These are phyloP conservation scores for Oithona nana DNA, from an alignment of 2,888 invertebrate species.

Conservation along the genomic window DNA sequence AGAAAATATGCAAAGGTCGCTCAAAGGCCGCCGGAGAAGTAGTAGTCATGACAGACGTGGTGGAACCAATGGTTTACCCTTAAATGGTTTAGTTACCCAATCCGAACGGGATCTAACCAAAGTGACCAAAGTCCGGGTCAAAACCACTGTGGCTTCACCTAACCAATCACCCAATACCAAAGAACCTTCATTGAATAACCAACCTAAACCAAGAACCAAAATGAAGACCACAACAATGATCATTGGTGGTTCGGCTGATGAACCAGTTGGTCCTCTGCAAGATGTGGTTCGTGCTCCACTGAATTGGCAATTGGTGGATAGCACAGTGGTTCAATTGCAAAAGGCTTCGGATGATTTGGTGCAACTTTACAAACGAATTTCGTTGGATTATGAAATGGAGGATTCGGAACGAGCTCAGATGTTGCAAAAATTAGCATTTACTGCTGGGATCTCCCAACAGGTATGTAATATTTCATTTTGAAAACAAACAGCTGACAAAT, in stretches of 20 bases:
- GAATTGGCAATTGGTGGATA: conserved; percentile 20
- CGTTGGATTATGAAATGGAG: conserved; percentile 34
- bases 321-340: conserved; percentile 25
- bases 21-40: conserved; percentile 44
- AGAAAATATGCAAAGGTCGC: conserved; percentile 36
- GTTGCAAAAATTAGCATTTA: neutral
- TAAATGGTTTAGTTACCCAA: neutral
- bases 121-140: conserved; percentile 15
- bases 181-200: neutral
- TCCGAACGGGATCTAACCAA: conserved; percentile 14
- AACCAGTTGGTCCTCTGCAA: neutral
- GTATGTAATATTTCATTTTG: too few species aligned
- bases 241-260: neutral
- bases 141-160: neutral
- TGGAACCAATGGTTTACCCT: neutral
- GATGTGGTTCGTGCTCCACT: neutral
- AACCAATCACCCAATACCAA: neutral
- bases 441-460: neutral
- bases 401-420: conserved; percentile 4
- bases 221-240: conserved; percentile 17
- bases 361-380: conserved; percentile 44
- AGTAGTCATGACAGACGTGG: conserved; percentile 40
- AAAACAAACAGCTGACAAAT: too few species aligned
- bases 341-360: conserved; percentile 41
- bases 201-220: neutral